Evolutionary conservation across 2,888 invertebrate species (phyloP), one percentile per base, ranked within the genome.

Genomic region (Tiliacea citrago): DNA sequence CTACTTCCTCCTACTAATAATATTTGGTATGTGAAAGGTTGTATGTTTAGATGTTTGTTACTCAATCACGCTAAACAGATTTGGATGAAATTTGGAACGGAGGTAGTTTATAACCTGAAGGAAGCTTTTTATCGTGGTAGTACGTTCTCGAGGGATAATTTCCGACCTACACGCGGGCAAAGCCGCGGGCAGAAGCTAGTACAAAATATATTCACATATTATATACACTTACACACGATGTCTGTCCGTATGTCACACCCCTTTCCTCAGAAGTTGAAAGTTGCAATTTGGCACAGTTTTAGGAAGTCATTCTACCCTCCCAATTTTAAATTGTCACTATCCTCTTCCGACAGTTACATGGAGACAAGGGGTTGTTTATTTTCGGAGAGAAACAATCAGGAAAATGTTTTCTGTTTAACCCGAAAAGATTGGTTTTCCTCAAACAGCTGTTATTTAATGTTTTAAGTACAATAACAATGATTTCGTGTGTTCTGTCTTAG

Each of bases 201-300:
- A 39, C 39, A 39, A 39, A 39, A 39, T 39, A 39, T 39, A 39
- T 39, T 39, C 39, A 39, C 39, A 39, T 39, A n/a, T n/a, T n/a
- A n/a, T n/a, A n/a, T n/a, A 65, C 29, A 65, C 53, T 66, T 65
- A 21, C 12, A 35, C 49, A 49, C 8, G n/a, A 57, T 42, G 21
- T 51, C 47, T 66, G 24, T 74, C 24, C 13, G 42, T 75, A n/a
- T 49, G 81, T 61, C 81, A 65, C 45, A 66, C 42, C 49, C 53
- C 55, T 57, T 77, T 67, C n/a, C 74, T 81, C 12, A 5, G 39
- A 66, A 62, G 35, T 62, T 66, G 21, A 18, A 81, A 35, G 18
- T 63, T 67, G 51, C 81, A 53, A 68, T 81, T 78, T 78, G 81
- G 76, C 81, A 78, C 76, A 76, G 81, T 80, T 58, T 58, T 47